phyloP scores from a whole-genome alignment of 2,113 vertebrate genomes.

The Lynx canadensis region DNA sequence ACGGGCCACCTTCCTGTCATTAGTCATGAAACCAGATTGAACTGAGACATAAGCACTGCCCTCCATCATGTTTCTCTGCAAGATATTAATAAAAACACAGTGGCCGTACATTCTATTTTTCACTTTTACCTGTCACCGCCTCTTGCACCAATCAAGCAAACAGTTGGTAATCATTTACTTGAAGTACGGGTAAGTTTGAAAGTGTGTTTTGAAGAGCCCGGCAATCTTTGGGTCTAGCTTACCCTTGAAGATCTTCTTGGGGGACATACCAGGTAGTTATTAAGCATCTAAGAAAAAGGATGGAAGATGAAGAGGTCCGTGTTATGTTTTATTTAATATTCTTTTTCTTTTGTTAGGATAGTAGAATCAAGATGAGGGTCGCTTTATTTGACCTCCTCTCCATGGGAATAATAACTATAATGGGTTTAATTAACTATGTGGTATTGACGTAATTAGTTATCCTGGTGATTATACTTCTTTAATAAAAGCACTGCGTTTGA shows the following conservation, averaged over 20 bases:
- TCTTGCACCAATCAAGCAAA: slow-evolving; percentile 48
- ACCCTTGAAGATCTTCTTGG: slow-evolving; percentile 60
- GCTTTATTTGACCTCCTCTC: slow-evolving; percentile 85
- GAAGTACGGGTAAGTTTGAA: slow-evolving; percentile 22
- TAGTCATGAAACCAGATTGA: not conserved
- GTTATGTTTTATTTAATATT: slow-evolving; percentile 84
- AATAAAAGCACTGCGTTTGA: slow-evolving; percentile 88
- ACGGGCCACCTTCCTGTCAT: not conserved
- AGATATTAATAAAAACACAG: slow-evolving; percentile 49
- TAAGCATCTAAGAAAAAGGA: slow-evolving; percentile 60
- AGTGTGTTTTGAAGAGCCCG: slow-evolving; percentile 58
- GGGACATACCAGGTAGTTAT: slow-evolving; percentile 50
- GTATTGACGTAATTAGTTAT: slow-evolving; percentile 89
- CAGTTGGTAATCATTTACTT: slow-evolving; percentile 49
- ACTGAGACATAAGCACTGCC: not conserved
- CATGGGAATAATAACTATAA: slow-evolving; percentile 87
- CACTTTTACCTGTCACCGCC: not conserved
- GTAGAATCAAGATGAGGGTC: slow-evolving; percentile 72
- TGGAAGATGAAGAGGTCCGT: slow-evolving; percentile 35
- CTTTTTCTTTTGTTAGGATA: slow-evolving; percentile 82
- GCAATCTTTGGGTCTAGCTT: slow-evolving; percentile 29
- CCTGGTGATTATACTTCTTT: slow-evolving; percentile 86
- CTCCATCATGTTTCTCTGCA: slow-evolving; percentile 6
- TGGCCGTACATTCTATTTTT: not conserved
- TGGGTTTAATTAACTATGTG: slow-evolving; percentile 90